phyloP scores from a whole-genome alignment of 2,113 vertebrate species.

The Gavia stellata region DNA sequence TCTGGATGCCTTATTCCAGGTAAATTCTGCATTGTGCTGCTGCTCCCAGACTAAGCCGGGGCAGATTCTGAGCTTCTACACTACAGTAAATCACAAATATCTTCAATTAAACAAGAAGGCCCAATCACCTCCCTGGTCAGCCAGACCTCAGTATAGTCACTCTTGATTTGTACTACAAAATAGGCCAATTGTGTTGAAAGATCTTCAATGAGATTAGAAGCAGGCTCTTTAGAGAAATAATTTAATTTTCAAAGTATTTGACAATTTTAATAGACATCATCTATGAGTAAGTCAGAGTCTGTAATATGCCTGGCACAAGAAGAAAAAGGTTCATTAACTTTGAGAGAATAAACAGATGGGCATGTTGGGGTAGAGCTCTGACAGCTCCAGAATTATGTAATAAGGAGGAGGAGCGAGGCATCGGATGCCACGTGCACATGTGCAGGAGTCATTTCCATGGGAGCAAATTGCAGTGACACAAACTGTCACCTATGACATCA shows the following conservation, averaged over 20 bases:
- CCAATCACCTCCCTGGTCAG: not conserved
- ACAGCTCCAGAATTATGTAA: not conserved
- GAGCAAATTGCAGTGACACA: slow-evolving; percentile 20
- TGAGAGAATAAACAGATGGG: slow-evolving; percentile 3
- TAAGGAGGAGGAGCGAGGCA: not conserved
- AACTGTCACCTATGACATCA: slow-evolving; percentile 11
- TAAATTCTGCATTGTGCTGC: not conserved
- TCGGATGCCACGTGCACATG: accelerated
- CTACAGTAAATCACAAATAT: not conserved
- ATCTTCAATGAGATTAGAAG: not conserved
- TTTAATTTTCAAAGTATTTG: slow-evolving; percentile 13
- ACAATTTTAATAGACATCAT: slow-evolving; percentile 31
- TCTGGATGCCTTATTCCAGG: not conserved
- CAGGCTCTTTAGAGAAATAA: not conserved
- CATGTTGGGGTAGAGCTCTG: not conserved
- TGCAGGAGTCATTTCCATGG: slow-evolving; percentile 9
- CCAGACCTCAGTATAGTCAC: not conserved
- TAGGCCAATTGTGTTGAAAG: not conserved
- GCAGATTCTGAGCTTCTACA: not conserved
- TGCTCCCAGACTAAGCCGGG: not conserved
- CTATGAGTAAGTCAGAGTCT: not conserved
- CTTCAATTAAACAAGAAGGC: not conserved
- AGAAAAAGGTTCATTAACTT: not conserved
- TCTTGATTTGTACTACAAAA: not conserved
- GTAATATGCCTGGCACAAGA: not conserved